Evolutionary conservation across 2,888 invertebrate species (phyloP).

Genomic region (Aporophyla lueneburgensis): DNA sequence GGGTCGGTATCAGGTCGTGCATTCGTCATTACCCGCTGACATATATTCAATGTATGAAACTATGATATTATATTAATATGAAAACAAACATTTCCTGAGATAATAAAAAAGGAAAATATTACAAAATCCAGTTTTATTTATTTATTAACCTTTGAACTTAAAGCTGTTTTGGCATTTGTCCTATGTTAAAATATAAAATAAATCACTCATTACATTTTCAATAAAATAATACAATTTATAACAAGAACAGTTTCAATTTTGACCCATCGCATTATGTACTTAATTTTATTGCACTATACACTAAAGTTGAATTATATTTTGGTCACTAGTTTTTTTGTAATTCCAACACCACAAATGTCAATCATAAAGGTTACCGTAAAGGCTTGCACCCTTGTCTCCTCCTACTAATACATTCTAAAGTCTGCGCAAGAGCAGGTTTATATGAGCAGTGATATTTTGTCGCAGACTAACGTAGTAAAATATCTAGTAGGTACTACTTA

Average conservation of each 20-base stretch:
- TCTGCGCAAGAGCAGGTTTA: not conserved
- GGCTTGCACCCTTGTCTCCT: not conserved
- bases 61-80: slow-evolving; percentile 88
- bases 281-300: not conserved
- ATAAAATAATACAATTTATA: not conserved
- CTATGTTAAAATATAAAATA: not conserved
- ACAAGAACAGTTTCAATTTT: no score
- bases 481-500: not conserved
- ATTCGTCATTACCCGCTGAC: slow-evolving; percentile 87
- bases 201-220: no score
- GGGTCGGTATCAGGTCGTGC: slow-evolving; percentile 78
- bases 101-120: slow-evolving; percentile 87
- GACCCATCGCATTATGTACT: not conserved
- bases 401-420: not conserved
- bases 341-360: not conserved
- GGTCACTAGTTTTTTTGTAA: not conserved
- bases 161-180: not conserved
- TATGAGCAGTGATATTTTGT: not conserved
- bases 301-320: slow-evolving; percentile 8
- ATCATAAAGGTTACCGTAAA: not conserved
- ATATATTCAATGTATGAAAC: slow-evolving; percentile 87
- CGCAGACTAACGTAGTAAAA: not conserved
- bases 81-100: slow-evolving; percentile 89
- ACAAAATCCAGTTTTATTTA: slow-evolving; percentile 81
- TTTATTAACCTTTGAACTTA: not conserved